These are phyloP conservation scores for Epinephelus fuscoguttatus DNA, from an alignment of 2,113 vertebrate genomes.

Conservation along the genomic window DNA sequence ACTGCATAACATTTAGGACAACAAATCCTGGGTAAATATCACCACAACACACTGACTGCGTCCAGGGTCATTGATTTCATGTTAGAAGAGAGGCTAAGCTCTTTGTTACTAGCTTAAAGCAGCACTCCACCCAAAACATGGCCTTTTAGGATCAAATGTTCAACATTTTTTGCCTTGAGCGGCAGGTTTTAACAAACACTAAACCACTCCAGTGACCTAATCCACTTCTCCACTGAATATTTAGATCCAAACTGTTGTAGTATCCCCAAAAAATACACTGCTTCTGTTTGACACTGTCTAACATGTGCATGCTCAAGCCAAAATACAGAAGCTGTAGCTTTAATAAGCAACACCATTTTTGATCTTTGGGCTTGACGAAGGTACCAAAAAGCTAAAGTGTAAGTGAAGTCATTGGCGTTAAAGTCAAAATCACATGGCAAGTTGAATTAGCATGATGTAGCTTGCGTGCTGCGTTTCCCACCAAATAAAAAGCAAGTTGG, in stretches of 20 bases:
- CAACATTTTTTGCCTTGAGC: background rate
- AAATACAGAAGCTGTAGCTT: background rate
- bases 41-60: background rate
- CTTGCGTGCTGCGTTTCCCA: background rate
- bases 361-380: background rate
- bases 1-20: background rate
- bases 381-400: background rate
- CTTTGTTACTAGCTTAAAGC: constrained; percentile 8
- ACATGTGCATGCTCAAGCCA: background rate
- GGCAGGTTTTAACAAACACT: background rate
- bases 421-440: background rate
- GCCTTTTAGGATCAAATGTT: constrained; percentile 17
- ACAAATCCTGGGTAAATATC: constrained; percentile 4
- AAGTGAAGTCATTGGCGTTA: background rate
- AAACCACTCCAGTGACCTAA: constrained; percentile 13
- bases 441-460: constrained; percentile 8
- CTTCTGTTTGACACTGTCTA: background rate
- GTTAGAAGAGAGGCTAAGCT: constrained; percentile 11
- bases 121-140: background rate
- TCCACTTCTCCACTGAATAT: background rate
- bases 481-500: background rate
- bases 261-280: background rate
- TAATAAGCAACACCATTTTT: background rate
- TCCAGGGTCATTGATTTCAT: constrained; percentile 13
- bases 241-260: background rate